Base-by-base conservation (phyloP, 2,888 invertebrate species). In the Sminthurides aquaticus region DNA sequence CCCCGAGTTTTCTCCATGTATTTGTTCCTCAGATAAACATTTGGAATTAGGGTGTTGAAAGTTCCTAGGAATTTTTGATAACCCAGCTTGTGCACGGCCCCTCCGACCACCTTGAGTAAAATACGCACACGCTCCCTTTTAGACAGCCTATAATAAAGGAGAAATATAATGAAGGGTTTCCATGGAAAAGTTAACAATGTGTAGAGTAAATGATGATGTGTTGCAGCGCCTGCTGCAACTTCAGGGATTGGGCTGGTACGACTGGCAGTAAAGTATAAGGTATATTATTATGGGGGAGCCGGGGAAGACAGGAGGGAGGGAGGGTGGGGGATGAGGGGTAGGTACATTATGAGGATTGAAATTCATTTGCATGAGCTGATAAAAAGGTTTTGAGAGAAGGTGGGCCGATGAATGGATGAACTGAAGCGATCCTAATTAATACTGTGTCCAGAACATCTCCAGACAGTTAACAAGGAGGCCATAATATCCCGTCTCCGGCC, bases 341-440 rank as follows among this genome's bases (percentile, higher is more conserved):
- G n/a, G 43, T 34, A 11, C 5, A 55, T 55, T 55, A 55, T 11
- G 15, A 18, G 5, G 22, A 20, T 2, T 20, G 20, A 20, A 20
- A 48, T 62, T 62, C 62, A 62, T 62, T 62, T 62, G 62, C 62
- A 62, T 62, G 18, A n/a, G 29, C 43, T 43, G 59, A 59, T 59
- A 57, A 27, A 49, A 57, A 57, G 8, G 20, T 11, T 24, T 24
- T 22, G 27, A 27, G 26, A 49, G 28, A 20, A 56, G 29, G 20
- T 28, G 26, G 25, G 56, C 25, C 11, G 22, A 61, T 61, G 61
- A 52, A 61, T 52, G 54, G 49, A 48, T 26, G 26, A 49, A 34
- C 49, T 49, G 48, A 49, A 29, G 28, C 61, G 54, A 34, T 43
- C 26, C 57, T 62, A 62, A 62, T 62, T 62, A 62, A 62, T 55